Evolutionary conservation across 2,113 vertebrate genomes (phyloP).

Genomic region (Vanacampus margaritifer): DNA sequence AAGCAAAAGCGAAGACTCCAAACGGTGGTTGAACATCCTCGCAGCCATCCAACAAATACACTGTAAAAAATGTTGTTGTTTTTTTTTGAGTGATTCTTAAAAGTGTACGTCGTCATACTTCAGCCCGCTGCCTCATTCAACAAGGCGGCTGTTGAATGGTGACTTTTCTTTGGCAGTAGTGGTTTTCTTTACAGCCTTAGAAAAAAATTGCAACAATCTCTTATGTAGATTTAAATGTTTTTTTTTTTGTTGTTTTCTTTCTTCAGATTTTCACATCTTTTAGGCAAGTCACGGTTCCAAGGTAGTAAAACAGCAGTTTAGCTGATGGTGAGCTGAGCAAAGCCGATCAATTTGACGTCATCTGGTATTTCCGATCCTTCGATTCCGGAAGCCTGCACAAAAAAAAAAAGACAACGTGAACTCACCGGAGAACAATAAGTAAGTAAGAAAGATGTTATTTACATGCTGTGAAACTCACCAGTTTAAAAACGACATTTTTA

Average conservation of each 20-base stretch:
- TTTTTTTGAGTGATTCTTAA: slow-evolving; percentile 53
- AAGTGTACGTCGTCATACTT: slow-evolving; percentile 30
- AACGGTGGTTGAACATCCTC: slow-evolving; percentile 43
- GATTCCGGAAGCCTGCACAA: slow-evolving; percentile 88
- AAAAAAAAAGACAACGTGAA: slow-evolving; percentile 7
- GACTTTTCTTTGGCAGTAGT: slow-evolving; percentile 96
- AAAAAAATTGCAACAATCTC: slow-evolving; percentile 75
- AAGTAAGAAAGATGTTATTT: background rate
- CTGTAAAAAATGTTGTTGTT: slow-evolving; percentile 61
- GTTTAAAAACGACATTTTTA: slow-evolving; percentile 96
- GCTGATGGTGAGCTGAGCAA: slow-evolving; percentile 94
- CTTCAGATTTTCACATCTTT: slow-evolving; percentile 72
- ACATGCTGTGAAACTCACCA: slow-evolving; percentile 79
- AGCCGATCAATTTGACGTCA: slow-evolving; percentile 94
- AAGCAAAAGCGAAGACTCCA: slow-evolving; percentile 48
- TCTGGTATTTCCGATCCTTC: slow-evolving; percentile 94
- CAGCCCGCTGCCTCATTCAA: slow-evolving; percentile 36
- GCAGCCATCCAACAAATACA: slow-evolving; percentile 54
- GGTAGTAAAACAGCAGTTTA: slow-evolving; percentile 74
- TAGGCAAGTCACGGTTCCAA: slow-evolving; percentile 72
- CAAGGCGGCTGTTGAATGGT: slow-evolving; percentile 43
- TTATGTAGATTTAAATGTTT: slow-evolving; percentile 13
- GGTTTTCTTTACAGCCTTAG: slow-evolving; percentile 83
- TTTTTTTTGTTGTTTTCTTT: background rate
- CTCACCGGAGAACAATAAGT: too few relatives aligned